Evolutionary conservation across 2,113 vertebrate species (phyloP), one percentile per base, ranked within the genome.

Genomic region (Periophthalmus modestus): DNA sequence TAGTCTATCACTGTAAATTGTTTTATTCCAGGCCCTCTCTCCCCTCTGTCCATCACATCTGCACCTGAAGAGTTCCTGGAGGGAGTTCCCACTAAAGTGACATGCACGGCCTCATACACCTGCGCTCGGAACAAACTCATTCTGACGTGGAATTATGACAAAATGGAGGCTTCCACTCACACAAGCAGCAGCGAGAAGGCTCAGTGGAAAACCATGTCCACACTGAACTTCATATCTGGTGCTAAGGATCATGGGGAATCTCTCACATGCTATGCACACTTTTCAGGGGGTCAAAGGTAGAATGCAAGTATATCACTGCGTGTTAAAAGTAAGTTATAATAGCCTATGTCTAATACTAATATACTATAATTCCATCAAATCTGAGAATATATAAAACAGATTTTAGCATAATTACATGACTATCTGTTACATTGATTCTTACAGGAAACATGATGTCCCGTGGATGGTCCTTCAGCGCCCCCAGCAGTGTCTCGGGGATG

Each of bases 381-480:
- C 7, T 24, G 21, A 24, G 21, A 72, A 62, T 24, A 57, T 13
- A 62, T 19, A 10, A 9, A 11, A 7, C n/a, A 12, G 16, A 52
- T 52, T 52, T 52, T 0, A 19, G n/a, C 55, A 23, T 23, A 23
- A 23, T 23, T 23, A 13, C 16, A 13, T 21, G 55, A 1, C 21
- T 23, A 23, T 12, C 58, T 61, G 58, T 61, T 65, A 9, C 7
- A 9, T 52, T 46, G 71, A 9, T 71, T 61, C 71, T 16, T 33
- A 15, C 71, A 92, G 90, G 81, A 72, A 84, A 80, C 62, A 86
- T 90, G 81, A 66, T 75, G 5, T 73, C 7, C 33, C 81, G 71
- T 2, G 84, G 75, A 65, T 92, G 90, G 90, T 82, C 79, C n/a
- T 87, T 89, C 80, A 80, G 75, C 19, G 82, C 86, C n/a, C 88